A percentile compares a stretch with the other conserved stretches of the same genome.
phyloP scores from a whole-genome alignment of 2,888 invertebrate species.

The Hypercompe scribonia region DNA sequence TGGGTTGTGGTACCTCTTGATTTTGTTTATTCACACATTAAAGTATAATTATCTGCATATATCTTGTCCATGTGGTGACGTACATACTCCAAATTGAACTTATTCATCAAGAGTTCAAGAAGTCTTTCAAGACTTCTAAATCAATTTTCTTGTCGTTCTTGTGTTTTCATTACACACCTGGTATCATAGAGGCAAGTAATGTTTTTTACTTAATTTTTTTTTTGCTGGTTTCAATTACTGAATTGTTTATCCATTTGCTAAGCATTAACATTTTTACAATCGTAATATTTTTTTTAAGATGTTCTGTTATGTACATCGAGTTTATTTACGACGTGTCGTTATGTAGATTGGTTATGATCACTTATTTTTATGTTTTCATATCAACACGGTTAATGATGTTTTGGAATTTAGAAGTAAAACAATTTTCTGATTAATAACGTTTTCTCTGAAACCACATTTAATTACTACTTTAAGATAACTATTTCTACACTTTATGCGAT shows the following conservation, averaged over 20 bases:
- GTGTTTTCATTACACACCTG: neutral
- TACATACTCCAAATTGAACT: no score
- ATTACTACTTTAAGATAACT: no score
- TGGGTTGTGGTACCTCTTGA: no score
- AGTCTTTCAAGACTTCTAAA: neutral
- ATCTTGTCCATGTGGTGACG: no score
- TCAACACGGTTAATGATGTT: neutral
- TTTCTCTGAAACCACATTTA: neutral
- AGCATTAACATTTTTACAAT: constrained; percentile 1
- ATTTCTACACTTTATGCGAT: no score
- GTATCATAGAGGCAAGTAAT: neutral
- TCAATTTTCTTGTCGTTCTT: neutral
- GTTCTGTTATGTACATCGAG: neutral
- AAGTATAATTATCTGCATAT: no score
- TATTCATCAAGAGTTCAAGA: neutral
- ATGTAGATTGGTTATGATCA: neutral
- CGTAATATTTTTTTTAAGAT: neutral
- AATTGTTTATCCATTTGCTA: neutral
- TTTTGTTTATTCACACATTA: no score
- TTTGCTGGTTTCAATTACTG: neutral
- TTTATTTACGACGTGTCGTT: neutral
- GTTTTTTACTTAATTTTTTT: neutral
- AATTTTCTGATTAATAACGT: neutral
- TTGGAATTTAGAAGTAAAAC: neutral
- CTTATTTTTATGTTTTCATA: neutral